Conservation (phyloP, 2,797 vertebrate species). For the Enoplosus armatus region DNA sequence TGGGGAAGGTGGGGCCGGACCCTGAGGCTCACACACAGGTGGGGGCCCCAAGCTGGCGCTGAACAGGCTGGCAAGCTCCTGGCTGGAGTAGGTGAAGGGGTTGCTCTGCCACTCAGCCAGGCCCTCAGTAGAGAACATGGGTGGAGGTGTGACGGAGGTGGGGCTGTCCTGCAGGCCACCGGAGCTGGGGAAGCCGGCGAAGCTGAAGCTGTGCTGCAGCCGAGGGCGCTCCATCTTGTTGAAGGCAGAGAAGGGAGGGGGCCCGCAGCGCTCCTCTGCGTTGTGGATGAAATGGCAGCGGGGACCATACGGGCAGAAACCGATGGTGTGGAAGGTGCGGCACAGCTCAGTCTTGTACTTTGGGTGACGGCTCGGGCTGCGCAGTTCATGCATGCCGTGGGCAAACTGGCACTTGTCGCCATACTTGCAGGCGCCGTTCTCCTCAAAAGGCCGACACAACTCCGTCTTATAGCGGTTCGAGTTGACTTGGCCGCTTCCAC, state of each 20-base stretch:
- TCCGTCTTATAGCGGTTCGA: conserved; percentile 90
- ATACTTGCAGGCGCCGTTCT: conserved; percentile 88
- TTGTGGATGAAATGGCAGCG: conserved; percentile 91
- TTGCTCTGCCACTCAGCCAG: conserved; percentile 87
- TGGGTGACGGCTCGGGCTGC: conserved; percentile 87
- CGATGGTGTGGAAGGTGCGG: conserved; percentile 90
- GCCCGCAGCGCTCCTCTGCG: conserved; percentile 86
- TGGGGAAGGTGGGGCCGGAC: conserved; percentile 65
- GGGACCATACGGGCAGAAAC: conserved; percentile 88
- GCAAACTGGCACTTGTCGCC: conserved; percentile 90
- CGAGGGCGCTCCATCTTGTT: conserved; percentile 84
- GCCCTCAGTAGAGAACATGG: conserved; percentile 85
- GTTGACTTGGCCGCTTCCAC: conserved; percentile 81
- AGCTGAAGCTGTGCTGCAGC: conserved; percentile 93
- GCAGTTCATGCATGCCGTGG: conserved; percentile 88
- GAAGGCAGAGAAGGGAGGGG: conserved; percentile 76
- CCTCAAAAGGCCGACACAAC: conserved; percentile 89
- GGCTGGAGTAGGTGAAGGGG: conserved; percentile 88
- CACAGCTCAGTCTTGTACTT: conserved; percentile 91
- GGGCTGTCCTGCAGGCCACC: conserved; percentile 87
- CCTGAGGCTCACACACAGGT: conserved; percentile 46
- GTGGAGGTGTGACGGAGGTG: conserved; percentile 89
- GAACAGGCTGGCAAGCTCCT: conserved; percentile 89
- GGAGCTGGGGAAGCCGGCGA: conserved; percentile 89
- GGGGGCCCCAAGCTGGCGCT: conserved; percentile 83